Evolutionary conservation across 2,113 vertebrate species (phyloP).

Genomic region (Pelmatolapia mariae): DNA sequence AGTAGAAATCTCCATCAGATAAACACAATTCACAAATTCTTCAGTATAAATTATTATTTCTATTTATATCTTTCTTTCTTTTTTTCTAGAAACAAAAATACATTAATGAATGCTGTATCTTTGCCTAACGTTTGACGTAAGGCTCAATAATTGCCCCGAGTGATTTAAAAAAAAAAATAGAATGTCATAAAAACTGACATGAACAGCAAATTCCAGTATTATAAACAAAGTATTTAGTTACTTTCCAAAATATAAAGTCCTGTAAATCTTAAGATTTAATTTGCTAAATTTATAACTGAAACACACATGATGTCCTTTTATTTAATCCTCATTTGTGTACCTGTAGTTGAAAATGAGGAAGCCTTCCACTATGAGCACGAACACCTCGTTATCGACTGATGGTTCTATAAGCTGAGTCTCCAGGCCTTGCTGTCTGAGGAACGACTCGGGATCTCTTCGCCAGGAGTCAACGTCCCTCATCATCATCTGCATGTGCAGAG

Average conservation of each 20-base stretch:
- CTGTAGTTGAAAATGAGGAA: constrained; percentile 91
- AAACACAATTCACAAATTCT: neutral
- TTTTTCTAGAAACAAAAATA: neutral
- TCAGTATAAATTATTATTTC: neutral
- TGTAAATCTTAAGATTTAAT: neutral
- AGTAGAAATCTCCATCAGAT: neutral
- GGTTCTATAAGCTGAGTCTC: neutral
- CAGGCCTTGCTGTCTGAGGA: constrained; percentile 15
- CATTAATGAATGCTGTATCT: neutral
- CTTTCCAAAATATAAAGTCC: neutral
- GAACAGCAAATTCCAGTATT: neutral
- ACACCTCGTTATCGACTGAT: constrained; percentile 25
- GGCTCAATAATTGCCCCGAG: neutral
- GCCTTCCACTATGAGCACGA: constrained; percentile 87
- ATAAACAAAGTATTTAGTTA: neutral
- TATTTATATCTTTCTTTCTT: neutral
- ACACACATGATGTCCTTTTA: neutral
- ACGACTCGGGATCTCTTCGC: constrained; percentile 59
- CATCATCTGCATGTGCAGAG: constrained; percentile 89
- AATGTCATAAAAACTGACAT: neutral
- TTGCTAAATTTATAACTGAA: neutral
- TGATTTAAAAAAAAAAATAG: neutral
- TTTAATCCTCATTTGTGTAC: constrained; percentile 64
- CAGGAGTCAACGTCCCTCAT: constrained; percentile 73
- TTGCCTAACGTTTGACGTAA: neutral